Evolutionary conservation across 2,888 invertebrate genomes (phyloP).

Genomic region (Philereme transversata): DNA sequence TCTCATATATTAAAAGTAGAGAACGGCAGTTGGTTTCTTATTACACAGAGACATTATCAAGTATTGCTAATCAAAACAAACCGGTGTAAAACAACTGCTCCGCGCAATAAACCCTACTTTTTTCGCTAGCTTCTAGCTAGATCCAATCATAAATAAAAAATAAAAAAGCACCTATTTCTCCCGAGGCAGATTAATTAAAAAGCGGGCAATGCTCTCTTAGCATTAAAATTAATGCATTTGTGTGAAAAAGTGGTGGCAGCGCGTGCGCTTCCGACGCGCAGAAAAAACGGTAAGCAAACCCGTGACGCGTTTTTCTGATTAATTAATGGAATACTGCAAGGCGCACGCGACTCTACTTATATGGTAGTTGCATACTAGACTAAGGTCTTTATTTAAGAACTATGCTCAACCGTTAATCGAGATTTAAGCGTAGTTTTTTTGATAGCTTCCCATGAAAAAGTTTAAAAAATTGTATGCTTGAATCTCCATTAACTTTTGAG

Average conservation of each 20-base stretch:
- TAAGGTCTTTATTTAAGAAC: too few species aligned
- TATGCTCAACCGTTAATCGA: too few species aligned
- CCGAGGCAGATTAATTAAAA: slow-evolving; percentile 46
- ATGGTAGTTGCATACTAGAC: neutral
- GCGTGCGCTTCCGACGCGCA: slow-evolving; percentile 62
- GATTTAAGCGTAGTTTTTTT: too few species aligned
- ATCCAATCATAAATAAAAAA: slow-evolving; percentile 15
- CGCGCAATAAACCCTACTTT: neutral
- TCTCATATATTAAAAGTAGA: too few species aligned
- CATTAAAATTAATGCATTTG: slow-evolving; percentile 63
- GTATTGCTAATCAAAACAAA: too few species aligned
- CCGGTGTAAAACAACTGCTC: too few species aligned
- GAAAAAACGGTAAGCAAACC: slow-evolving; percentile 53
- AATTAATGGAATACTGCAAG: slow-evolving; percentile 16
- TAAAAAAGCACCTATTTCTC: slow-evolving; percentile 18
- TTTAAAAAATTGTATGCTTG: too few species aligned
- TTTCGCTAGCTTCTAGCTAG: neutral
- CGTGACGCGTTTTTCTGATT: slow-evolving; percentile 30
- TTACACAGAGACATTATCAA: too few species aligned
- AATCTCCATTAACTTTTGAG: too few species aligned
- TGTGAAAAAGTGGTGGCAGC: slow-evolving; percentile 52
- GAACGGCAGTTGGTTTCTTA: too few species aligned
- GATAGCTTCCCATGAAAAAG: neutral
- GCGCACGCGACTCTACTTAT: slow-evolving; percentile 13
- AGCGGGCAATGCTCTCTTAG: slow-evolving; percentile 60